Evolutionary conservation across 2,797 vertebrate genomes (phyloP).

Genomic region (Xiphophorus birchmanni): DNA sequence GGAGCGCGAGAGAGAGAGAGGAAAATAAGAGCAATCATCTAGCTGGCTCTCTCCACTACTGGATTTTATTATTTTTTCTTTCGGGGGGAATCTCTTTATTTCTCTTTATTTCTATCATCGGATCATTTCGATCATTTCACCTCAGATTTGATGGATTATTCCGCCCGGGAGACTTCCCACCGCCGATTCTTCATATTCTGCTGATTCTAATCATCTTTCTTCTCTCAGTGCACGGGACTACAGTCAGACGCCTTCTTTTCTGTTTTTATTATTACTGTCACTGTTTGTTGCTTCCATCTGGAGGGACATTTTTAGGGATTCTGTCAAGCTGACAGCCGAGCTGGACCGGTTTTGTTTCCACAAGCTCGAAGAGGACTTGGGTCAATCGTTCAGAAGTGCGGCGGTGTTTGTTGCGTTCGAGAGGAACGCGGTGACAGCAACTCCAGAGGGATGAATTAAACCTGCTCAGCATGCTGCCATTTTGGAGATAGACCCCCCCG

Average conservation of each 20-base stretch:
- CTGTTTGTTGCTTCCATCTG: background rate
- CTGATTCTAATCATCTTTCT: conserved; percentile 45
- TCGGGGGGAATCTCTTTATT: conserved; percentile 43
- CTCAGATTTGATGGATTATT: conserved; percentile 25
- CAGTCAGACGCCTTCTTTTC: conserved; percentile 38
- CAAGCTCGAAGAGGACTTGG: conserved; percentile 14
- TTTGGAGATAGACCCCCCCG: conserved; percentile 57
- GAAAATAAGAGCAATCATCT: conserved; percentile 71
- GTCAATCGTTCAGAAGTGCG: conserved; percentile 6
- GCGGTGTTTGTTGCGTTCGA: conserved; percentile 6
- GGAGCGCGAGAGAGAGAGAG: conserved; percentile 55
- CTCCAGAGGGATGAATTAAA: conserved; percentile 60
- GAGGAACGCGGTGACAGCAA: conserved; percentile 30
- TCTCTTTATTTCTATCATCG: conserved; percentile 52
- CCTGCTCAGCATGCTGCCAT: conserved; percentile 56
- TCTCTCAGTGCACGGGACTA: conserved; percentile 56
- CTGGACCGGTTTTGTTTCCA: conserved; percentile 7
- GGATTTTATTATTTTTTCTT: conserved; percentile 70
- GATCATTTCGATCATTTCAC: conserved; percentile 43
- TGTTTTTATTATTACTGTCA: conserved; percentile 35
- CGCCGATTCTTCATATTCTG: conserved; percentile 13
- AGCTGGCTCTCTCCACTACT: conserved; percentile 57
- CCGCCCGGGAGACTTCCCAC: conserved; percentile 27
- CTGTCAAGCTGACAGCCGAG: background rate
- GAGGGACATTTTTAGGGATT: background rate